phyloP scores from a whole-genome alignment of 2,797 vertebrate species.

The Valencia hispanica region DNA sequence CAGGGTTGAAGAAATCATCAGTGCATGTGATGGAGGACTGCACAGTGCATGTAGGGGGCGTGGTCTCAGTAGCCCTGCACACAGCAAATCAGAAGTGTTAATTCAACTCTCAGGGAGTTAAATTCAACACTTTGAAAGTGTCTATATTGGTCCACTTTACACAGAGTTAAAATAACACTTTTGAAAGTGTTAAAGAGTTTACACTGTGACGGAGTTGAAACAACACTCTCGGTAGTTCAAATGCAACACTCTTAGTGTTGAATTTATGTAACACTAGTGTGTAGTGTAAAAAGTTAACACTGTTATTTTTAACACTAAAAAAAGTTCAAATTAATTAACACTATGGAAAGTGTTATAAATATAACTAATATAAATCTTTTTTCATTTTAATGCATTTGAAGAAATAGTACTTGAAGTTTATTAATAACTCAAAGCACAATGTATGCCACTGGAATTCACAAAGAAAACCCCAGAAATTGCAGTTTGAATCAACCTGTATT shows the following conservation, averaged over 20 bases:
- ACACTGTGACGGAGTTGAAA: not conserved
- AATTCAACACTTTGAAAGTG: slow-evolving; percentile 7
- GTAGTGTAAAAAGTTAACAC: slow-evolving; percentile 7
- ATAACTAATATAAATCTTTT: too few relatives aligned
- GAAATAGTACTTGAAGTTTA: too few relatives aligned
- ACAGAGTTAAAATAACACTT: not conserved
- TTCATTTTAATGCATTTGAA: too few relatives aligned
- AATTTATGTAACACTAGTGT: slow-evolving; percentile 2
- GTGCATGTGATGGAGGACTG: too few relatives aligned
- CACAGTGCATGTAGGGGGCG: too few relatives aligned
- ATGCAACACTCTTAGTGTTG: not conserved
- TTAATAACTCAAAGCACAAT: too few relatives aligned
- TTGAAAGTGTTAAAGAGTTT: too few relatives aligned
- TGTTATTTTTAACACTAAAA: not conserved
- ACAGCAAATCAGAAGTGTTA: not conserved
- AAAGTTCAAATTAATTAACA: slow-evolving; percentile 6
- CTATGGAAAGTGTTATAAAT: slow-evolving; percentile 1
- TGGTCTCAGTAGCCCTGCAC: too few relatives aligned
- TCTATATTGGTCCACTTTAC: slow-evolving; percentile 3
- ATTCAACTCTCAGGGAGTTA: not conserved
- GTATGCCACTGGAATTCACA: not conserved
- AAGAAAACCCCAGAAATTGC: slow-evolving; percentile 13
- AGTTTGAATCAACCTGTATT: slow-evolving; percentile 12
- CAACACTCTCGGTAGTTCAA: not conserved
- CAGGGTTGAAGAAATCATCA: too few relatives aligned